Conservation (phyloP, 2,888 invertebrate genomes). For the Parasteatoda lunata region DNA sequence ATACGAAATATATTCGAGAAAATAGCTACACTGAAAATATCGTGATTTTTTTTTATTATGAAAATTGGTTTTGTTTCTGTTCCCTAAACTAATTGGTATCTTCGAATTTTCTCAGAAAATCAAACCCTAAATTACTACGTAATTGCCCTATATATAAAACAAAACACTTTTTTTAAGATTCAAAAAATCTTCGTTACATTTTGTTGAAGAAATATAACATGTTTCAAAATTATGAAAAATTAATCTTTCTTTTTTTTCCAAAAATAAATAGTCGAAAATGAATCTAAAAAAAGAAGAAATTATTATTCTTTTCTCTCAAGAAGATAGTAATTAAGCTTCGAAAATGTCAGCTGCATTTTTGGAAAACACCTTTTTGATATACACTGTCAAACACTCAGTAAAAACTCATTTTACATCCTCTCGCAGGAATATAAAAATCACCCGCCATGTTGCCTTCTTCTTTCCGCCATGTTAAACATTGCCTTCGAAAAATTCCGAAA, state of each 20-base stretch:
- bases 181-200: too few species aligned
- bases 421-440: conserved; percentile 39
- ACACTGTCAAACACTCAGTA: conserved; percentile 26
- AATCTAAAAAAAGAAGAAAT: not conserved
- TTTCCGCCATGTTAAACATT: conserved; percentile 6
- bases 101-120: too few species aligned
- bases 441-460: conserved; percentile 11
- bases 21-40: too few species aligned
- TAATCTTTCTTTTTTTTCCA: conserved; percentile 14
- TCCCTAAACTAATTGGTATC: too few species aligned
- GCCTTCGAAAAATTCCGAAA: conserved; percentile 25
- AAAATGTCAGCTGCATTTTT: not conserved
- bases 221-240: not conserved
- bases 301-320: not conserved
- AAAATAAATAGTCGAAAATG: not conserved
- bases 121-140: too few species aligned
- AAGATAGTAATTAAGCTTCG: conserved; percentile 14
- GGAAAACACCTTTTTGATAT: conserved; percentile 18
- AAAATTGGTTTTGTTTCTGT: too few species aligned
- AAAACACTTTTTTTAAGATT: too few species aligned
- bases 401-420: conserved; percentile 2
- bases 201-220: too few species aligned
- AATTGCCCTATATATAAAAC: too few species aligned
- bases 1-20: too few species aligned
- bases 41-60: too few species aligned